Conservation (phyloP, 30 jellyfish, hydroid and myxozoan species). For the Mastigias papua region DNA sequence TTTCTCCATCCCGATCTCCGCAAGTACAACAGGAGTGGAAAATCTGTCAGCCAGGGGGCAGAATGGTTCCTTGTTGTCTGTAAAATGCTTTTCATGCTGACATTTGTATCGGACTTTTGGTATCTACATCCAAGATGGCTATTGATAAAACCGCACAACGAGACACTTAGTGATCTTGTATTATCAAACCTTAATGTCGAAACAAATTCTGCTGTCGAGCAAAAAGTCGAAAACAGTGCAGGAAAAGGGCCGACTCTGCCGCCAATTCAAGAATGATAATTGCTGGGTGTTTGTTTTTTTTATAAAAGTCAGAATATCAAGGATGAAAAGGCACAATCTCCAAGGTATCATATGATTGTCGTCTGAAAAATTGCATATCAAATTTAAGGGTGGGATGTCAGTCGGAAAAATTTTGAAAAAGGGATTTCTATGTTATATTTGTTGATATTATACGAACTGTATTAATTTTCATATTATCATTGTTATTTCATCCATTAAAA, state of each 20-base stretch:
- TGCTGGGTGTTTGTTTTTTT: not conserved
- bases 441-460: no score
- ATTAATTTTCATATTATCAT: no score
- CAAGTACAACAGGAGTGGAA: conserved; percentile 47
- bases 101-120: conserved; percentile 75
- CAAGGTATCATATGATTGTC: no score
- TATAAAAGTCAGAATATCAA: no score
- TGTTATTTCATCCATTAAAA: no score
- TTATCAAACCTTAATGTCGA: conserved; percentile 12
- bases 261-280: not conserved
- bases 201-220: not conserved
- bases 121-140: conserved; percentile 61
- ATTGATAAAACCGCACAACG: conserved; percentile 48
- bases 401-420: no score
- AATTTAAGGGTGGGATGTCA: no score
- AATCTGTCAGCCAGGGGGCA: conserved; percentile 70
- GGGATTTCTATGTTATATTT: no score
- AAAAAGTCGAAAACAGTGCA: not conserved
- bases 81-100: conserved; percentile 47
- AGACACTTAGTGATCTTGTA: conserved; percentile 34
- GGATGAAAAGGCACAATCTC: no score
- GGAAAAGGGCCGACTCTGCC: not conserved
- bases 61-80: conserved; percentile 74
- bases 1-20: conserved; percentile 53
- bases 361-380: no score